A percentile compares a stretch with the other conserved stretches of the same genome.
Evolutionary conservation across 2,797 vertebrate genomes (phyloP).

Genomic region (Sebastes nivosus): DNA sequence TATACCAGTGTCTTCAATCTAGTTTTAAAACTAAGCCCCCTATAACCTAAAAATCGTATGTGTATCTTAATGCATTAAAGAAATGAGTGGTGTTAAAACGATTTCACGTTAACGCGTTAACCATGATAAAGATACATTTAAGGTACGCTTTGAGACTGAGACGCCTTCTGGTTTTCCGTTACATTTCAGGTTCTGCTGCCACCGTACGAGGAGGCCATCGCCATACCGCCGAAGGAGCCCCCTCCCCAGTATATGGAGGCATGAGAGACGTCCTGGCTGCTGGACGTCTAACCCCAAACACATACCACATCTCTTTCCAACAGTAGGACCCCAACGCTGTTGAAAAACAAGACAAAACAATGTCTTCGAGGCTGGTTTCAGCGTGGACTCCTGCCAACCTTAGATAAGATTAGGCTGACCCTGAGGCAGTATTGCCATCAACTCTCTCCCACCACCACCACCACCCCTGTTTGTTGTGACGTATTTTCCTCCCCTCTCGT

Average conservation of each 20-base stretch:
- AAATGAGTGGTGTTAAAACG: no score
- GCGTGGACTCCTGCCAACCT: conserved; percentile 43
- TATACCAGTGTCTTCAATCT: no score
- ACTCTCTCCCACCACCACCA: conserved; percentile 10
- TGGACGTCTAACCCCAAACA: conserved; percentile 22
- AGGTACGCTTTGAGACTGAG: background rate
- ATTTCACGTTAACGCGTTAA: no score
- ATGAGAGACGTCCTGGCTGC: conserved; percentile 45
- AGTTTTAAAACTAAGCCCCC: no score
- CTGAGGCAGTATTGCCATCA: conserved; percentile 40
- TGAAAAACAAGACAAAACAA: conserved; percentile 43
- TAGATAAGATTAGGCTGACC: conserved; percentile 52
- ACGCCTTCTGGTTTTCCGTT: background rate
- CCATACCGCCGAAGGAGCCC: conserved; percentile 81
- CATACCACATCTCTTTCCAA: conserved; percentile 25
- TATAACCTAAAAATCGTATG: no score
- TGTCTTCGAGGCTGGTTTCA: conserved; percentile 39
- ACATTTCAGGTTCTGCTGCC: conserved; percentile 81
- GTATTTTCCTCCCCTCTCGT: conserved; percentile 26
- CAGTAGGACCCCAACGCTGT: conserved; percentile 23
- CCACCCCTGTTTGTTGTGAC: conserved; percentile 41
- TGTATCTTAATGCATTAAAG: no score
- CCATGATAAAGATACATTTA: background rate
- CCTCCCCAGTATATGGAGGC: conserved; percentile 82
- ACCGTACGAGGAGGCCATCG: conserved; percentile 81